Evolutionary conservation across 2,888 invertebrate species (phyloP).

Genomic region (Phengaris arion): DNA sequence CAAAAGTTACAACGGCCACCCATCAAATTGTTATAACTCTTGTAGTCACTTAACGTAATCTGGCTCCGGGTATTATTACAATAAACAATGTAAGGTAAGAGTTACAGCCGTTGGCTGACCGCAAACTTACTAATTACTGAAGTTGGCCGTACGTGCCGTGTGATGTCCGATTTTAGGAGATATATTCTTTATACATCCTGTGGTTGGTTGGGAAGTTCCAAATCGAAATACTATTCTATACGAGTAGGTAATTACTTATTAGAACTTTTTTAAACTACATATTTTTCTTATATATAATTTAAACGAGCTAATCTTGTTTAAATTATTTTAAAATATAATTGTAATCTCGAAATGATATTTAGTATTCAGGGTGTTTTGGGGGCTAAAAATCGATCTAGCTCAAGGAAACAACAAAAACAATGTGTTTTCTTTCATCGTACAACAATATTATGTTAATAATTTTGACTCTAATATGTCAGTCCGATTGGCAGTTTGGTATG

Average conservation of each 20-base stretch:
- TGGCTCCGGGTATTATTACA: not conserved
- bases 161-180: not conserved
- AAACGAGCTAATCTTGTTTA: too few species aligned
- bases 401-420: too few species aligned
- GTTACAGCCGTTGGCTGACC: not conserved
- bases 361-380: too few species aligned
- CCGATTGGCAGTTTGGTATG: too few species aligned
- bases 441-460: too few species aligned
- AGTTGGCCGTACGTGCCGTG: constrained; percentile 18
- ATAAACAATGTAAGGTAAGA: not conserved
- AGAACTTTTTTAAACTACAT: not conserved
- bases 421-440: too few species aligned
- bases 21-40: not conserved
- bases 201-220: not conserved
- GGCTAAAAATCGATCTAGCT: too few species aligned
- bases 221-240: not conserved
- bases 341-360: too few species aligned
- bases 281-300: too few species aligned
- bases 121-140: constrained; percentile 24
- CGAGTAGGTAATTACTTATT: not conserved
- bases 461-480: too few species aligned
- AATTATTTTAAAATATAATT: too few species aligned
- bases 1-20: not conserved
- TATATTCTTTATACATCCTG: constrained; percentile 18
- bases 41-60: constrained; percentile 18